Base-by-base conservation (phyloP, 2,113 vertebrate genomes). In the Rhinopomastus cyanomelas region DNA sequence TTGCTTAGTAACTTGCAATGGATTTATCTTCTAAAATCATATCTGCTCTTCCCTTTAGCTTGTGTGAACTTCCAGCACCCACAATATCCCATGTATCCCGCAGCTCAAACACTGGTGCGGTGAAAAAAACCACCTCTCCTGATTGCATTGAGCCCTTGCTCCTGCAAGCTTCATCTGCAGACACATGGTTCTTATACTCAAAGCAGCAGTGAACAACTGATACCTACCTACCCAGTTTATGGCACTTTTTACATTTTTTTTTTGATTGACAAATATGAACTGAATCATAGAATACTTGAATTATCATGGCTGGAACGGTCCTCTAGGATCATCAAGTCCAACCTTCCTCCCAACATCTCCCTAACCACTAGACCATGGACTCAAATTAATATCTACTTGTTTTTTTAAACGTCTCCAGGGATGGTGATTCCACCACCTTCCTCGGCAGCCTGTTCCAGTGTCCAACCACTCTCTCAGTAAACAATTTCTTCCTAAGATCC, bases 11-110 rank as follows among this genome's bases (percentile, higher is more conserved):
- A 44, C 30, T 39, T 48, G 14, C 12, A 21, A 25, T 6, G 19
- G 27, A 12, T 46, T 67, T 23, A n/a, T 74, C 36, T 32, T 71
- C 48, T 42, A 21, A 52, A 61, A 32, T 12, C 6, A 9, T 12
- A 30, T 27, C 57, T 37, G 16, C 19, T 67, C 30, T 9, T 29
- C 48, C 42, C 37, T n/a, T 49, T 3, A 49, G 27, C 7, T 4
- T 23, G 8, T 4, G 11, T 23, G 21, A 55, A 16, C 16, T 49
- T 59, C 26, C 37, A 56, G n/a, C 55, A 79, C 20, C 12, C 36
- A 30, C 20, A 12, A 0, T 3, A 36, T 11, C 4, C 14, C 12
- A 2, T 1, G 0, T 1, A 10, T 46, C 30, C 20, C 10, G 18
- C 15, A 67, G 27, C 26, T 62, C 55, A 12, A 36, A 36, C 29